Evolutionary conservation across 2,888 invertebrate species (phyloP).

Genomic region (Lucinisca nassula): DNA sequence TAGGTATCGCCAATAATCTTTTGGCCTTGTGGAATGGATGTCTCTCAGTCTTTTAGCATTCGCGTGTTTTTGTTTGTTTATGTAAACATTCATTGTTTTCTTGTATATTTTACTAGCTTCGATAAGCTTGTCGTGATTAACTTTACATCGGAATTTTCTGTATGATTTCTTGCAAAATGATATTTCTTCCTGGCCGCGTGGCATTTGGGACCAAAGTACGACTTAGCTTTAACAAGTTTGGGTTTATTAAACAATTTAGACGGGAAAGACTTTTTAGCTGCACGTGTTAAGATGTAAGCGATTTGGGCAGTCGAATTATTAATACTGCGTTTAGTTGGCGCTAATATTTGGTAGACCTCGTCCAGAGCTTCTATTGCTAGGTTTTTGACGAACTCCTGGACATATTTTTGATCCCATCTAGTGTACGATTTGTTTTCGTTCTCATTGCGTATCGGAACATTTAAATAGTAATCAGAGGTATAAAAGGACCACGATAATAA

Average conservation of each 20-base stretch:
- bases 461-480: not conserved
- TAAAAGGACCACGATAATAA: not conserved
- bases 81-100: not conserved
- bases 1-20: not conserved
- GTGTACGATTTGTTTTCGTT: not conserved
- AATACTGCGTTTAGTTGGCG: not conserved
- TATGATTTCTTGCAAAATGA: not conserved
- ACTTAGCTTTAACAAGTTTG: not conserved
- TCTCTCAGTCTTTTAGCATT: not conserved
- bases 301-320: not conserved
- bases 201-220: not conserved
- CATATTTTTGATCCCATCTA: not conserved
- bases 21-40: not conserved
- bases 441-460: no score
- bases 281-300: not conserved
- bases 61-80: not conserved
- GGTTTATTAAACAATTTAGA: no score
- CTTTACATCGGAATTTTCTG: not conserved
- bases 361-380: not conserved
- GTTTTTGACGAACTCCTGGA: not conserved
- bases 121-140: not conserved
- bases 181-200: not conserved
- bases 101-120: not conserved
- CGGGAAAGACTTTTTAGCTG: not conserved
- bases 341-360: not conserved